Evolutionary conservation across 2,797 vertebrate species (phyloP).

Genomic region (Malacoctenus gilli): DNA sequence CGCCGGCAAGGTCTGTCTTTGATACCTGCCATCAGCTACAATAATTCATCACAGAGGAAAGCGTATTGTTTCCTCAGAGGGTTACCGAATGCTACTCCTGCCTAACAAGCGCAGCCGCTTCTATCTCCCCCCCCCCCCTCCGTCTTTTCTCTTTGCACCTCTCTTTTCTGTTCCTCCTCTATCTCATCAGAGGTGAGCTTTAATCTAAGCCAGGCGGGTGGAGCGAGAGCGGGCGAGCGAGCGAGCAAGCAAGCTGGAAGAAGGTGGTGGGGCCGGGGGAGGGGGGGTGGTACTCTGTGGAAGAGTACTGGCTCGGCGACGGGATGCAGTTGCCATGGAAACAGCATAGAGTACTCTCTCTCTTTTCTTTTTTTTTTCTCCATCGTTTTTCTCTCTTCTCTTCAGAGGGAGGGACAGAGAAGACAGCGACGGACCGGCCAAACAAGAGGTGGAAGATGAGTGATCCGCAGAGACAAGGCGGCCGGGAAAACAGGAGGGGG

Average conservation of each 20-base stretch:
- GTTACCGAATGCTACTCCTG: constrained; percentile 44
- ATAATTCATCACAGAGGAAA: constrained; percentile 49
- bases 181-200: constrained; percentile 64
- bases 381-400: constrained; percentile 47
- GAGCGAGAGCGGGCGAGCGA: constrained; percentile 40
- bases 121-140: too few relatives aligned
- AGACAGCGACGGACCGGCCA: constrained; percentile 21
- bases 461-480: constrained; percentile 41
- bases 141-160: too few relatives aligned
- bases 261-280: too few relatives aligned
- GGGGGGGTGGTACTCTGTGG: constrained; percentile 22
- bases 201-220: constrained; percentile 62
- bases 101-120: constrained; percentile 26
- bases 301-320: constrained; percentile 67
- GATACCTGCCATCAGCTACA: constrained; percentile 58
- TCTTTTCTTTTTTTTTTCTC: constrained; percentile 35
- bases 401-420: constrained; percentile 39
- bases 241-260: constrained; percentile 21
- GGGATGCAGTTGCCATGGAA: constrained; percentile 83
- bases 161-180: constrained; percentile 37
- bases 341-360: constrained; percentile 67
- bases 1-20: constrained; percentile 49
- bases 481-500: constrained; percentile 33
- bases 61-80: constrained; percentile 37
- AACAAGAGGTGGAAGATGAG: constrained; percentile 38